Evolutionary conservation across 2,888 invertebrate species (phyloP).

Genomic region (Ypsolopha sequella): DNA sequence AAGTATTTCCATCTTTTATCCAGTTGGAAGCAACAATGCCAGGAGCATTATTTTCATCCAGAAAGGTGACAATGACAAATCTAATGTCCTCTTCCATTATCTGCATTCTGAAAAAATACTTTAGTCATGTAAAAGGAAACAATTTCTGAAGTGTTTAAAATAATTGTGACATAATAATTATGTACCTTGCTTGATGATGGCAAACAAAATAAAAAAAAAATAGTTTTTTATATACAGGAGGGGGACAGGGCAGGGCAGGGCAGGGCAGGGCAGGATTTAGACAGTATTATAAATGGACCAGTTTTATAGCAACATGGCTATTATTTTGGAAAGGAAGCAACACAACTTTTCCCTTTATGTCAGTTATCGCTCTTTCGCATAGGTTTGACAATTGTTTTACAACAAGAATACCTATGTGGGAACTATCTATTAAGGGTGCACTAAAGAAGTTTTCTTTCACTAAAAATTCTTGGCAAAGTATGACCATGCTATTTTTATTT

Average conservation of each 20-base stretch:
- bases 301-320: constrained; percentile 6
- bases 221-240: constrained; percentile 5
- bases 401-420: constrained; percentile 5
- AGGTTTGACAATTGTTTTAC: neutral
- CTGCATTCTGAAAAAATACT: neutral
- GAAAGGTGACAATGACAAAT: constrained; percentile 3
- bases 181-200: neutral
- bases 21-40: constrained; percentile 1
- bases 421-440: constrained; percentile 7
- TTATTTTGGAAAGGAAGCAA: neutral
- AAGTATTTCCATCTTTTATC: constrained; percentile 1
- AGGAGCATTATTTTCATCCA: constrained; percentile 1
- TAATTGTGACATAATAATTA: neutral
- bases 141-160: neutral
- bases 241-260: constrained; percentile 1
- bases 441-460: constrained; percentile 9
- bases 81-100: neutral
- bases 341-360: neutral
- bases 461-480: constrained; percentile 5
- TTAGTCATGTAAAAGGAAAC: neutral
- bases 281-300: constrained; percentile 5
- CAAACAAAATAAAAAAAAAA: neutral
- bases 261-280: too few species aligned
- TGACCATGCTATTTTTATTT: constrained; percentile 5
- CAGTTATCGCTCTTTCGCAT: neutral